phyloP scores from a whole-genome alignment of 2,113 vertebrate species.

The Cichladusa arquata region DNA sequence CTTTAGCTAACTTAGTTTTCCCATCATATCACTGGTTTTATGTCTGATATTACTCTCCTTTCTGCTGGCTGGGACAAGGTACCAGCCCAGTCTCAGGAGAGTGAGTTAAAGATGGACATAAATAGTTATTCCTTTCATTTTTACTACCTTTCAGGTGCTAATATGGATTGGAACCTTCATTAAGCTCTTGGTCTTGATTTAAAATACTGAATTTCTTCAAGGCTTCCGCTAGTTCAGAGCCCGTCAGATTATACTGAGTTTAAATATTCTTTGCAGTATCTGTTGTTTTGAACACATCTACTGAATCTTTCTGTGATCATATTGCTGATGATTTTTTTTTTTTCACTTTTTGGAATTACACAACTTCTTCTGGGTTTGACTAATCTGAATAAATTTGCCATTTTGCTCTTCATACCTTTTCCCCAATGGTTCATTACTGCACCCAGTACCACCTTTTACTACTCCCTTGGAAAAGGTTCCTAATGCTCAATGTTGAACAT shows the following conservation, averaged over 20 bases:
- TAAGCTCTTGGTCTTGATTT: not conserved
- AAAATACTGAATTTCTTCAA: not conserved
- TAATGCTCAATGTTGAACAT: not conserved
- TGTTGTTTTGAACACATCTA: not conserved
- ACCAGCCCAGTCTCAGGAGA: not conserved
- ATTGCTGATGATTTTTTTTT: not conserved
- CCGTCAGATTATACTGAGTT: not conserved
- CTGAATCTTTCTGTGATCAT: not conserved
- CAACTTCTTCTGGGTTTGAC: not conserved
- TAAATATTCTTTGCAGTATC: not conserved
- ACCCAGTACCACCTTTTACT: not conserved
- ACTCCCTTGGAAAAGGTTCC: not conserved
- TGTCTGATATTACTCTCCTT: not conserved
- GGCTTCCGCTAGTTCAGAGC: not conserved
- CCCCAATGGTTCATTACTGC: not conserved
- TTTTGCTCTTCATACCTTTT: not conserved
- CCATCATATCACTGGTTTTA: not conserved
- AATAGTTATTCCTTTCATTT: not conserved
- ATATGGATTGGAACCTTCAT: not conserved
- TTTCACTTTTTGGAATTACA: not conserved
- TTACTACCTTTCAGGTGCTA: not conserved
- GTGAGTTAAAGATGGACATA: not conserved
- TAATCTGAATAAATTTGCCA: not conserved
- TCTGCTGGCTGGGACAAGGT: not conserved
- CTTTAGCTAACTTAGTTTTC: not conserved